Conservation (phyloP, 1,140 invertebrate genomes). For the Pemphigus obesinymphae region DNA sequence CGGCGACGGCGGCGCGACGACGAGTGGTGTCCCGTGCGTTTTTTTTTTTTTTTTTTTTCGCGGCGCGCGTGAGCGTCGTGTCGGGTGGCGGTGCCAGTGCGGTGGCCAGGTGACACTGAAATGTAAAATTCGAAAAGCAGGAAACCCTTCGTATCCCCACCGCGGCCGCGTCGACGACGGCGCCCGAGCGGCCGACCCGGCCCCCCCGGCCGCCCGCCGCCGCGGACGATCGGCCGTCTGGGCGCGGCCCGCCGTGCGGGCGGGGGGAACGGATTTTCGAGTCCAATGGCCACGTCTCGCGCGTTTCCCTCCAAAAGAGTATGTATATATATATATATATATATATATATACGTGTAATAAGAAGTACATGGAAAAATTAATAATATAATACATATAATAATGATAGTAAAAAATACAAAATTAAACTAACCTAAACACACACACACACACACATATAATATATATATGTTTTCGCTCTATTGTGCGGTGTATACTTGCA, state of each 20-base stretch:
- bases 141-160: constrained; percentile 41
- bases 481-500: too few relatives aligned
- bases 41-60: not conserved
- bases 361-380: too few relatives aligned
- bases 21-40: not conserved
- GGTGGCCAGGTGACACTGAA: constrained; percentile 42
- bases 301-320: constrained; percentile 36
- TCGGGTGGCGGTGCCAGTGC: constrained; percentile 35
- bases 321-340: not conserved
- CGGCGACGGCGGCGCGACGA: not conserved
- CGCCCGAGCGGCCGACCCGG: constrained; percentile 29
- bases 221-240: not conserved
- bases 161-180: constrained; percentile 16
- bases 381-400: too few relatives aligned
- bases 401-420: too few relatives aligned
- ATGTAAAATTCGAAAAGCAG: constrained; percentile 41
- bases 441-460: too few relatives aligned
- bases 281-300: constrained; percentile 38
- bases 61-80: constrained; percentile 21
- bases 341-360: not conserved
- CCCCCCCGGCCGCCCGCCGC: constrained; percentile 2
- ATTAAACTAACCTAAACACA: too few relatives aligned
- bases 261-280: constrained; percentile 40
- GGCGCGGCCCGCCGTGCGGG: constrained; percentile 30
- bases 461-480: not conserved